phyloP scores from a whole-genome alignment of 2,797 vertebrate genomes.

The Pangasius sanitwongsei region DNA sequence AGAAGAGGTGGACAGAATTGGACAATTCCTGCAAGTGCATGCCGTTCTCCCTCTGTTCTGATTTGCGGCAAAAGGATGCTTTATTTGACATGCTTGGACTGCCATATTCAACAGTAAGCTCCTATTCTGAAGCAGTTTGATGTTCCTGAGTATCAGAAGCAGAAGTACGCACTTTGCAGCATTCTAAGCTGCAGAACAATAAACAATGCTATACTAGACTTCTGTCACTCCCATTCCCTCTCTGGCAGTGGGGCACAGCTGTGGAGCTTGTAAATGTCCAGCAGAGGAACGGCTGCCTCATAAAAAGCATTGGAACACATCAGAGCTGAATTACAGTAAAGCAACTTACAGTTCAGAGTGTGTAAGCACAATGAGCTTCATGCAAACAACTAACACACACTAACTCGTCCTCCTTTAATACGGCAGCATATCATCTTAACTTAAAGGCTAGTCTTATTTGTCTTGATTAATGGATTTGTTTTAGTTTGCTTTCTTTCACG shows the following conservation, averaged over 20 bases:
- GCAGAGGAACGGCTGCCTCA: slow-evolving; percentile 35
- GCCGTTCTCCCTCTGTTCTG: not conserved
- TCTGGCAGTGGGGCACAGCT: slow-evolving; percentile 50
- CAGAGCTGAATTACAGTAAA: slow-evolving; percentile 41
- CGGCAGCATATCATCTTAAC: not conserved
- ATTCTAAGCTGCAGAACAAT: slow-evolving; percentile 28
- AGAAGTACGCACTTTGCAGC: slow-evolving; percentile 2
- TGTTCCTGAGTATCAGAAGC: slow-evolving; percentile 3
- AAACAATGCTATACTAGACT: slow-evolving; percentile 27
- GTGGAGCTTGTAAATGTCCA: slow-evolving; percentile 52
- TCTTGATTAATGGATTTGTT: not conserved
- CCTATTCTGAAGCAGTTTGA: not conserved
- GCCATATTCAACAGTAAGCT: not conserved
- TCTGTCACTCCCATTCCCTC: slow-evolving; percentile 37
- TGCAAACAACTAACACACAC: not conserved
- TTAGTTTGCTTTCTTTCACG: not conserved
- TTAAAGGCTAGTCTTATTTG: not conserved
- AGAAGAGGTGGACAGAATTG: not conserved
- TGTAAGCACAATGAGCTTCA: not conserved
- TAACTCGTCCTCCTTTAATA: not conserved
- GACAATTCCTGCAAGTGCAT: not conserved
- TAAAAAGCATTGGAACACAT: slow-evolving; percentile 45
- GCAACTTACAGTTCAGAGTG: slow-evolving; percentile 14
- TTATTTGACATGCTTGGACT: not conserved
- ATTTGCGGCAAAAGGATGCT: not conserved